Percentiles rank a stretch among this genome's conserved stretches.
Evolutionary conservation across 2,888 invertebrate genomes (phyloP).

Genomic region (Coronaproctus castanopsis): DNA sequence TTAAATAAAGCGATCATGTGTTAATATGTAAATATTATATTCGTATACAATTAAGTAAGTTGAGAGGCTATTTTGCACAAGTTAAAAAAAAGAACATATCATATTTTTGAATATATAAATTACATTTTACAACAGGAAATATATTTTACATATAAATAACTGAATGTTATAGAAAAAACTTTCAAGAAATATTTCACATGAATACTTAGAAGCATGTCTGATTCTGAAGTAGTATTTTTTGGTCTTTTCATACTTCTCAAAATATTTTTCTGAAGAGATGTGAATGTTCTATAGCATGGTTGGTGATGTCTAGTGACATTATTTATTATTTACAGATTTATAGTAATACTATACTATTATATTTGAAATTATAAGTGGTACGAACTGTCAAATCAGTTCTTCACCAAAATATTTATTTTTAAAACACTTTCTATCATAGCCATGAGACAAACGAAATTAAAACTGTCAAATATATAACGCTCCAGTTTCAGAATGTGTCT

Average conservation of each 20-base stretch:
- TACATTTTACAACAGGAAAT: background rate
- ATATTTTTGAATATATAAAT: background rate
- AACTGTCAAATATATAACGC: no score
- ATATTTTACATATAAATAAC: background rate
- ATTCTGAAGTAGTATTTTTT: background rate
- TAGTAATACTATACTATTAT: no score
- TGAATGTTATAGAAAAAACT: background rate
- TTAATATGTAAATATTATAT: no score
- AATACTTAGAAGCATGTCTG: background rate
- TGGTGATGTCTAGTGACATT: background rate
- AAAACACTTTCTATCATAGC: no score
- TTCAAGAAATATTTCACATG: background rate
- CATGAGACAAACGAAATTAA: no score
- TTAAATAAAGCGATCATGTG: no score
- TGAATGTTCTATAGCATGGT: background rate
- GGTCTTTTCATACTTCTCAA: background rate
- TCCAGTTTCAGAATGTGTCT: no score
- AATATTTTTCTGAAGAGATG: background rate
- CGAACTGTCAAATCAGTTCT: no score
- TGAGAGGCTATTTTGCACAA: background rate
- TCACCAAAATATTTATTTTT: no score
- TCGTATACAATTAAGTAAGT: no score
- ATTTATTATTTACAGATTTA: no score
- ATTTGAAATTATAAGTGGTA: no score
- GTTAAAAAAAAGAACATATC: background rate